Evolutionary conservation across 2,797 vertebrate species (phyloP).

Genomic region (Macroramphosus scolopax): DNA sequence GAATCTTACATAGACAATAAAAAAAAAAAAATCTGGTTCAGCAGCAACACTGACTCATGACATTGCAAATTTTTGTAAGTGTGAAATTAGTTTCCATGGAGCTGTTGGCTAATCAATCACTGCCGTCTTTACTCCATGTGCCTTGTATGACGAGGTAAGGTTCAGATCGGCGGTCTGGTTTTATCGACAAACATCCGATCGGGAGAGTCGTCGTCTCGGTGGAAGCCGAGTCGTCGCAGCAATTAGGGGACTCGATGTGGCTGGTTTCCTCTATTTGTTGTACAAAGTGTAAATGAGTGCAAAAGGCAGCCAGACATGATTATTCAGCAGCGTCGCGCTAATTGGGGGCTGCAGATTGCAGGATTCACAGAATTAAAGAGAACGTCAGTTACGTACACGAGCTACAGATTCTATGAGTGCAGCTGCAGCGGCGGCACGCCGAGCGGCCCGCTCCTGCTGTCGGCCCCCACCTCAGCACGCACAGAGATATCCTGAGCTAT

Average conservation of each 20-base stretch:
- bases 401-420: too few relatives aligned
- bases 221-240: constrained; percentile 33
- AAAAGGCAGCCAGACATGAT: constrained; percentile 56
- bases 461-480: too few relatives aligned
- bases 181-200: constrained; percentile 43
- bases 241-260: constrained; percentile 63
- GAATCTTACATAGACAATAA: too few relatives aligned
- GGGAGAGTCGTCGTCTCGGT: constrained; percentile 28
- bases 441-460: too few relatives aligned
- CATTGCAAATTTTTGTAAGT: too few relatives aligned
- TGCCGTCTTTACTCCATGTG: background rate
- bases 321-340: constrained; percentile 61
- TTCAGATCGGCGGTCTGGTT: constrained; percentile 23
- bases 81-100: too few relatives aligned
- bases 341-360: constrained; percentile 56
- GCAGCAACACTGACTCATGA: too few relatives aligned
- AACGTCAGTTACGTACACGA: too few relatives aligned
- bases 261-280: constrained; percentile 69
- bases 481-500: too few relatives aligned
- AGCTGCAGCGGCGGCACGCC: too few relatives aligned
- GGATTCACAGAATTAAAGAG: constrained; percentile 52
- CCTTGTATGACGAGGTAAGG: constrained; percentile 10
- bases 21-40: too few relatives aligned
- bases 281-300: constrained; percentile 69
- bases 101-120: too few relatives aligned